These are phyloP conservation scores for Syndactyla subalaris DNA, from an alignment of 2,797 vertebrate species.

Conservation along the genomic window DNA sequence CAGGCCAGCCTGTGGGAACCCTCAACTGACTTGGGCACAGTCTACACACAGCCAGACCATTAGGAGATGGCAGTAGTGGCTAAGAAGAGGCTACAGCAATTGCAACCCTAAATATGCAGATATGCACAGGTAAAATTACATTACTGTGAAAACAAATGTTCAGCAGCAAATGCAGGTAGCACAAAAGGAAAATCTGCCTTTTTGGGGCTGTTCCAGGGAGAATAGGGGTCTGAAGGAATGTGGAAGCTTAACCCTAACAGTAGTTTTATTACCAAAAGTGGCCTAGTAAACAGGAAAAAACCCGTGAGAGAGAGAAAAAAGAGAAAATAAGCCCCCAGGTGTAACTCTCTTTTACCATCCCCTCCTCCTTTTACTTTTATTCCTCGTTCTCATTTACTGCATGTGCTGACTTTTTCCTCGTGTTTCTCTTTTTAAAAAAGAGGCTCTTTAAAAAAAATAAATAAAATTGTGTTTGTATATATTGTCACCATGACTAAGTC, in stretches of 20 bases:
- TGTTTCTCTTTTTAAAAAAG: neutral
- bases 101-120: neutral
- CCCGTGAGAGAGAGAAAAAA: too few relatives aligned
- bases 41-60: neutral
- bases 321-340: too few relatives aligned
- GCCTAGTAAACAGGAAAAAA: too few relatives aligned
- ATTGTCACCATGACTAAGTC: neutral
- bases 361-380: neutral
- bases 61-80: neutral
- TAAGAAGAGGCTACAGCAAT: neutral
- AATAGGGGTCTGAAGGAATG: too few relatives aligned
- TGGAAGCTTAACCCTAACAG: too few relatives aligned
- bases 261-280: too few relatives aligned
- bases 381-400: neutral
- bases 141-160: neutral
- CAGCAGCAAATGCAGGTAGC: neutral
- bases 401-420: too few relatives aligned
- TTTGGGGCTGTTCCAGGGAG: neutral
- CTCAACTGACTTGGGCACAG: fast-evolving
- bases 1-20: too few relatives aligned
- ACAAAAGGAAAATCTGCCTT: neutral
- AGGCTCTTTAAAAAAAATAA: neutral
- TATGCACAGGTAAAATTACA: fast-evolving
- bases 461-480: neutral
- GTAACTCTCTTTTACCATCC: neutral